Conservation (phyloP, 92 coral and sea anemone genomes). For the Porites divaricata region DNA sequence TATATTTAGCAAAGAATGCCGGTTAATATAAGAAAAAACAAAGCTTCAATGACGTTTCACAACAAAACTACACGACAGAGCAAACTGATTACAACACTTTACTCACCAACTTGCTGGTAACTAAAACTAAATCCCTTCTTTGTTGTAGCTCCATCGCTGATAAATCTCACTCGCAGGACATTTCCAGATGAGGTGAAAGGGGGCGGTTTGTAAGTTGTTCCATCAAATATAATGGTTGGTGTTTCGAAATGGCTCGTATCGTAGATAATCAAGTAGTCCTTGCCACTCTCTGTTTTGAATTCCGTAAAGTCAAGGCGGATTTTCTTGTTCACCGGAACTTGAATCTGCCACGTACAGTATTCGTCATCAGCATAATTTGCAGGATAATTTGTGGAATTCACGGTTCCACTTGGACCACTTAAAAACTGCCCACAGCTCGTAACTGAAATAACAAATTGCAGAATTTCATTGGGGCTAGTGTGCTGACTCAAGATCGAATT, state of each 20-base stretch:
- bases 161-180: constrained; percentile 78
- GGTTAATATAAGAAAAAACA: too few species aligned
- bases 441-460: constrained; percentile 26
- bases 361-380: constrained; percentile 71
- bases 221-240: constrained; percentile 72
- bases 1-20: too few species aligned
- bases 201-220: constrained; percentile 73
- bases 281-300: constrained; percentile 76
- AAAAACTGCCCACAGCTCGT: constrained; percentile 82
- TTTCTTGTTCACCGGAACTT: constrained; percentile 86
- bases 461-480: not conserved
- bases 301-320: constrained; percentile 83
- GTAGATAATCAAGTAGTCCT: constrained; percentile 73
- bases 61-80: too few species aligned
- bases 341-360: constrained; percentile 95
- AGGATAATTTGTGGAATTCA: constrained; percentile 87
- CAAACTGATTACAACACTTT: too few species aligned
- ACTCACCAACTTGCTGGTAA: constrained; percentile 86
- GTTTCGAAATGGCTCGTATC: constrained; percentile 63
- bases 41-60: too few species aligned
- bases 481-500: too few species aligned
- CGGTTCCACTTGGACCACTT: constrained; percentile 82
- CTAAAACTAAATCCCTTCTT: constrained; percentile 76
- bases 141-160: constrained; percentile 74
- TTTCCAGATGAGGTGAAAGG: constrained; percentile 91